Evolutionary conservation across 2,113 vertebrate genomes (phyloP), one percentile per base, ranked within the genome.

Genomic region (Lepus timidus): DNA sequence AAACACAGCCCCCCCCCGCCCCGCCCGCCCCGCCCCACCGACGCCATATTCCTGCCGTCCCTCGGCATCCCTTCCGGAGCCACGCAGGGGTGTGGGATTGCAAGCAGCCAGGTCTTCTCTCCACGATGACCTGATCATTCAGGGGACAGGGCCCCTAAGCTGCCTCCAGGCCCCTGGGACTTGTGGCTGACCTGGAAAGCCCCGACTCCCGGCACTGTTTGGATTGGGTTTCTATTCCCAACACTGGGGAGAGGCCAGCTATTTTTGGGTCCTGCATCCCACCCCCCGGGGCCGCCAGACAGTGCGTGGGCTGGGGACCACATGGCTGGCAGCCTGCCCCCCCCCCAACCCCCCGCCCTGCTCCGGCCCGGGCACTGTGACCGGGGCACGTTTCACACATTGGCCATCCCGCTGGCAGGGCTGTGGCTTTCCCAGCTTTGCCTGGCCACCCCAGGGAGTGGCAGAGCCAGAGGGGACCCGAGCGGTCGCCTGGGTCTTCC

Each of bases 161-260:
- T 36, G 90, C 74, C 70, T 90, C 85, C 68, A 90, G 92, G 52
- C 62, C 39, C 70, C 74, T 17, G 58, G 91, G 79, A 85, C 83
- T 89, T 95, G 96, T 79, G 95, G 95, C 86, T n/a, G 33, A 39
- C 71, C 79, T 97, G 96, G 96, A 97, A 97, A 97, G 95, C 94
- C 92, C 96, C 92, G 0, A 93, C 79, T 97, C 82, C 95, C 96
- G 94, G 90, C 97, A 94, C 88, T 97, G 93, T 97, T 97, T 97
- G 95, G 95, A 92, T 91, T 97, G 93, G 93, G 92, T 95, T 97
- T 97, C 96, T 97, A 96, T 97, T 97, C 96, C 97, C 95, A 97
- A 97, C 95, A n/a, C 93, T 75, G 27, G 85, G 65, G 79, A 97
- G 90, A 95, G 70, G 94, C 90, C 93, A 96, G 96, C 97, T 97